Evolutionary conservation across 2,888 invertebrate species (phyloP).

Genomic region (Aethes cnicana): DNA sequence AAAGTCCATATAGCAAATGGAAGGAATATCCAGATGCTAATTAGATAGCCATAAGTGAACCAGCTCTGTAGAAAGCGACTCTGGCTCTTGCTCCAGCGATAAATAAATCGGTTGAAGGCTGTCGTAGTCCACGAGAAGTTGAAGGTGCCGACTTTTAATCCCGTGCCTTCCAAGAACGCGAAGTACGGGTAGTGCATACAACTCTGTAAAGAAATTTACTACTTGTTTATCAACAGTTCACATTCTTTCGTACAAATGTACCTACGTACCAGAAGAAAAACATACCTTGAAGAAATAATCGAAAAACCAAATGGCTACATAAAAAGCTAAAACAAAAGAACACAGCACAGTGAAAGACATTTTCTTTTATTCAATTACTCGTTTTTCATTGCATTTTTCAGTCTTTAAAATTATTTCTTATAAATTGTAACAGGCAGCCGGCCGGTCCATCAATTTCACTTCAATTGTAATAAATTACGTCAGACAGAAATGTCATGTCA

Average conservation of each 20-base stretch:
- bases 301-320: constrained; percentile 88
- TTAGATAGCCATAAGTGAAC: constrained; percentile 86
- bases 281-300: constrained; percentile 92
- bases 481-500: too few species aligned
- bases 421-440: too few species aligned
- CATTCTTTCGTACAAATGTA: constrained; percentile 11
- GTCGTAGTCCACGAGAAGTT: constrained; percentile 90
- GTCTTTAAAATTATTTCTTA: not conserved
- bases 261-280: constrained; percentile 17
- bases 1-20: constrained; percentile 86
- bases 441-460: too few species aligned
- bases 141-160: constrained; percentile 87
- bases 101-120: constrained; percentile 88
- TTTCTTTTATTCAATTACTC: constrained; percentile 28
- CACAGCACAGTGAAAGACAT: constrained; percentile 87
- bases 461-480: too few species aligned
- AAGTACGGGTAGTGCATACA: constrained; percentile 92
- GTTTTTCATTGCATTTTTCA: constrained; percentile 5
- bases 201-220: constrained; percentile 82
- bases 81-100: constrained; percentile 87
- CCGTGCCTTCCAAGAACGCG: constrained; percentile 88
- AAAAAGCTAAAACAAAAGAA: constrained; percentile 83
- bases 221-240: not conserved
- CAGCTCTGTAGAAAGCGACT: constrained; percentile 85
- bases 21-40: constrained; percentile 73